A percentile compares a stretch with the other conserved stretches of the same genome.
These are phyloP conservation scores for Myripristis murdjan DNA, from an alignment of 2,797 vertebrate genomes.

Conservation along the genomic window DNA sequence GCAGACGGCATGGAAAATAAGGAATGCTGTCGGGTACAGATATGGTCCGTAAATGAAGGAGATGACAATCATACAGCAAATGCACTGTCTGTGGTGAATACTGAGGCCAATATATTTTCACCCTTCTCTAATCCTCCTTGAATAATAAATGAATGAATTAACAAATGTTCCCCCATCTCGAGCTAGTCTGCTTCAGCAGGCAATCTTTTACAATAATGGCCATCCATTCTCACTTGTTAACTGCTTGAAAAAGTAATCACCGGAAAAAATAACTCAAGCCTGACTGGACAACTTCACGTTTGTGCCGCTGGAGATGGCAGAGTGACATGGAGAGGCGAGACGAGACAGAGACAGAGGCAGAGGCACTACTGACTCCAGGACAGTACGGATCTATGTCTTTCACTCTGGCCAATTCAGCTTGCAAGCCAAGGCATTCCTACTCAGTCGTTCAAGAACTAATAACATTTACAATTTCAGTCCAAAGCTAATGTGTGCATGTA, in stretches of 20 bases:
- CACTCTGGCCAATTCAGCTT: neutral
- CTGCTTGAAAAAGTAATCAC: neutral
- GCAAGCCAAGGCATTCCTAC: neutral
- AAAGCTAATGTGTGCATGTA: neutral
- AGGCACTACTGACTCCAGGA: too few species aligned
- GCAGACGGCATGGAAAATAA: slow-evolving; percentile 6
- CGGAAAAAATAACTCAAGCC: neutral
- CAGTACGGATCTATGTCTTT: neutral
- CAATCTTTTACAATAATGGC: neutral
- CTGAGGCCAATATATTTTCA: neutral
- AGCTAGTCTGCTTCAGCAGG: too few species aligned
- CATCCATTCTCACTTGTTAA: neutral
- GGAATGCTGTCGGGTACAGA: slow-evolving; percentile 52
- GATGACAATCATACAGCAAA: neutral
- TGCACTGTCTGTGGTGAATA: neutral
- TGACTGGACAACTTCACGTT: neutral
- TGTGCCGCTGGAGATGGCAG: slow-evolving; percentile 19
- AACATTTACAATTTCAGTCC: slow-evolving; percentile 1
- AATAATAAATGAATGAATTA: neutral
- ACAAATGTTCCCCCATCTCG: neutral
- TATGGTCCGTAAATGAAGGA: slow-evolving; percentile 14
- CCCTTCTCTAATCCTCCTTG: neutral
- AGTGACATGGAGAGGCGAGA: slow-evolving; percentile 5
- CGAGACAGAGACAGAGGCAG: neutral
- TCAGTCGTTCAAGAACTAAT: neutral